Evolutionary conservation across 2,113 vertebrate species (phyloP).

Genomic region (Lasiurus borealis): DNA sequence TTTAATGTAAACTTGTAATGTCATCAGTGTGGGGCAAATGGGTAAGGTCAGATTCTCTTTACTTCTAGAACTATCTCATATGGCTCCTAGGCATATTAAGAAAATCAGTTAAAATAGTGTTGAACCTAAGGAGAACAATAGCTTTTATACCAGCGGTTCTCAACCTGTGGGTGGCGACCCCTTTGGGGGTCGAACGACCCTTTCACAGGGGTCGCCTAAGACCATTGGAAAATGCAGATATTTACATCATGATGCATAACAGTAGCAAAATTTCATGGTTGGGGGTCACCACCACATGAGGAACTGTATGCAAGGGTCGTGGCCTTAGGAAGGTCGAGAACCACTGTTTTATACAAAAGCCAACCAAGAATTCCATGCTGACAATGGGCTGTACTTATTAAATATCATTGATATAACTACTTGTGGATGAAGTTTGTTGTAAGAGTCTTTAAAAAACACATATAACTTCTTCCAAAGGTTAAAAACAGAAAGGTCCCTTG

Average conservation of each 20-base stretch:
- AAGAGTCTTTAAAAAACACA: neutral
- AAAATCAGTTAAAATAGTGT: neutral
- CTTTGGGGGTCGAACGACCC: too few relatives aligned
- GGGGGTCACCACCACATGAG: too few relatives aligned
- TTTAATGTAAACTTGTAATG: neutral
- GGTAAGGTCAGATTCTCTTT: neutral
- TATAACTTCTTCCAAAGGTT: conserved; percentile 38
- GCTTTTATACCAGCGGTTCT: rapidly evolving
- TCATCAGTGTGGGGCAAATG: neutral
- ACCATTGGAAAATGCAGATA: too few relatives aligned
- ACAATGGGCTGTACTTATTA: conserved; percentile 13
- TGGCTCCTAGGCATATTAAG: neutral
- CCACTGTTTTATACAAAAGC: neutral
- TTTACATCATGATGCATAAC: too few relatives aligned
- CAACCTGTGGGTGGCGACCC: too few relatives aligned
- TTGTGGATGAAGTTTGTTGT: conserved; percentile 58
- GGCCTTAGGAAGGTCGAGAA: too few relatives aligned
- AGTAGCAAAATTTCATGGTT: too few relatives aligned
- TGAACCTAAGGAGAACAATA: neutral
- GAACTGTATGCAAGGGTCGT: too few relatives aligned
- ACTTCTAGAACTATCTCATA: neutral
- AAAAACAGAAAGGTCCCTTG: conserved; percentile 41
- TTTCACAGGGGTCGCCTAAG: too few relatives aligned
- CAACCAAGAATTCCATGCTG: neutral
- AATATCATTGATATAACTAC: conserved; percentile 55